Percentiles rank a stretch among this genome's conserved stretches.
Conservation (phyloP, 2,888 invertebrate genomes). For the Horisme vitalbata region DNA sequence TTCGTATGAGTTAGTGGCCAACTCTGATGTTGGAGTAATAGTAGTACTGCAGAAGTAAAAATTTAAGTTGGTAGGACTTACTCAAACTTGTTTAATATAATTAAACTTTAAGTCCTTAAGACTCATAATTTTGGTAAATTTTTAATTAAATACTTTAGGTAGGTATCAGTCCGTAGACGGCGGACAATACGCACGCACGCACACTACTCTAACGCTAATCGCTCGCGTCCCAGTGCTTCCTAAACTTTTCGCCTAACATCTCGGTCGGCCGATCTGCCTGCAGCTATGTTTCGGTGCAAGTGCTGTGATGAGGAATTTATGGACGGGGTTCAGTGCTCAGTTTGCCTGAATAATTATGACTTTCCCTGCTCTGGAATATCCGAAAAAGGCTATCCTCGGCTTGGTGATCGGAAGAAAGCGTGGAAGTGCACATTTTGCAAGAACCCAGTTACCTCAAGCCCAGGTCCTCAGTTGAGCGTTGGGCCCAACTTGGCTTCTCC, state of each 20-base stretch:
- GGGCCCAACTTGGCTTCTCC: background rate
- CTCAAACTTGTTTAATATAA: too few species aligned
- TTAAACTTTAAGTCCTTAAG: too few species aligned
- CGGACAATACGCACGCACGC: background rate
- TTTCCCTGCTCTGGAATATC: background rate
- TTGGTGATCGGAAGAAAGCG: background rate
- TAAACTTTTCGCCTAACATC: background rate
- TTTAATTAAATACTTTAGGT: too few species aligned
- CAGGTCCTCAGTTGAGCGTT: background rate
- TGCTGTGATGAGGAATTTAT: too few species aligned
- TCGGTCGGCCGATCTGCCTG: background rate
- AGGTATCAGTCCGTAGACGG: background rate
- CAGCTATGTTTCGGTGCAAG: background rate
- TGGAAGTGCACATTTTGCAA: background rate
- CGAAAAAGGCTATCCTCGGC: background rate
- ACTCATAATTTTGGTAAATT: too few species aligned
- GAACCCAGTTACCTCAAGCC: background rate
- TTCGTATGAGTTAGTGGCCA: too few species aligned
- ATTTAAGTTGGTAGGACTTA: too few species aligned
- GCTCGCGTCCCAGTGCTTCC: background rate
- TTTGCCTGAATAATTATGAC: background rate
- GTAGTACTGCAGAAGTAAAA: too few species aligned
- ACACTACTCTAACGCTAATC: background rate
- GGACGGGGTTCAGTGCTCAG: background rate
- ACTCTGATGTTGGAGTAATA: too few species aligned